Percentiles rank a stretch among this genome's conserved stretches.
Conservation (phyloP, 2,888 invertebrate genomes). For the Caenorhabditis sulstoni region DNA sequence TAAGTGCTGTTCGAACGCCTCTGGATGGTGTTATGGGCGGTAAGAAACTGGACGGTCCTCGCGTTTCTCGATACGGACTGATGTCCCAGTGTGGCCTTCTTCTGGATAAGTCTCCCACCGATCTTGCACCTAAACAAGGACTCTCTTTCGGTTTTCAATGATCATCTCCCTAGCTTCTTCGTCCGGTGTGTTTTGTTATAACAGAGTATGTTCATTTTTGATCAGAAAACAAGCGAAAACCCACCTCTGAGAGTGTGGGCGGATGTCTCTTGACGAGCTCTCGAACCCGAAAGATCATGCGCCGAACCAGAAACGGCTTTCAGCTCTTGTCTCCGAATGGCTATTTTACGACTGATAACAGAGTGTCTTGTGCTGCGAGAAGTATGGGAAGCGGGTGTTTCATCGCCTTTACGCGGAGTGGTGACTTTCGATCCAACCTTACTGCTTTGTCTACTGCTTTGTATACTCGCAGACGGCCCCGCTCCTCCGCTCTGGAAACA, state of each 20-base stretch:
- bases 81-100: slow-evolving; percentile 49
- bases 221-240: slow-evolving; percentile 11
- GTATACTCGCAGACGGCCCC: slow-evolving; percentile 38
- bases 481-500: slow-evolving; percentile 23
- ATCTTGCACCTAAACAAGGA: slow-evolving; percentile 43
- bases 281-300: slow-evolving; percentile 31
- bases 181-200: too few species aligned
- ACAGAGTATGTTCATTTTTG: too few species aligned
- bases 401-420: slow-evolving; percentile 46
- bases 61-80: slow-evolving; percentile 28
- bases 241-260: slow-evolving; percentile 33
- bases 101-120: slow-evolving; percentile 41
- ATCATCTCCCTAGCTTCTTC: too few species aligned
- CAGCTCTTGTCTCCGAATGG: slow-evolving; percentile 59
- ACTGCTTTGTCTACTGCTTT: slow-evolving; percentile 38
- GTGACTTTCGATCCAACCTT: slow-evolving; percentile 38
- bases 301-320: slow-evolving; percentile 50
- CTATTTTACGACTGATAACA: slow-evolving; percentile 65
- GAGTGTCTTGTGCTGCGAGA: slow-evolving; percentile 62
- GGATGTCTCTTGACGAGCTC: slow-evolving; percentile 6
- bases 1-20: slow-evolving; percentile 27
- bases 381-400: slow-evolving; percentile 52
- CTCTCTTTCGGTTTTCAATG: neutral
- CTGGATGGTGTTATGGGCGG: slow-evolving; percentile 47
- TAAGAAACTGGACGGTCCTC: slow-evolving; percentile 33